Base-by-base conservation (phyloP, 2,797 vertebrate genomes). In the Premnoplex brunnescens region DNA sequence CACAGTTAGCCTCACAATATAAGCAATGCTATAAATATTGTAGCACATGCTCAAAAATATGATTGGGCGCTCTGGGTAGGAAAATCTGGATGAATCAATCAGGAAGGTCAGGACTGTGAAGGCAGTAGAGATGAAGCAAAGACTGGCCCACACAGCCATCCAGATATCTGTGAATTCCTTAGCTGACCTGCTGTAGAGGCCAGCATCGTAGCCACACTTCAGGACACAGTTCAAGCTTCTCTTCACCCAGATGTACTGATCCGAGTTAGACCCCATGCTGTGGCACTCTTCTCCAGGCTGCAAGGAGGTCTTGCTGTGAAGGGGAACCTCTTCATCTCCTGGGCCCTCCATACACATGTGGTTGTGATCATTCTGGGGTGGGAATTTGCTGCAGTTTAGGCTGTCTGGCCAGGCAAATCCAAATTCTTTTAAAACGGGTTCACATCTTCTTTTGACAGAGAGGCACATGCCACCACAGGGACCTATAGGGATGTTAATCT, bases 301-400 rank as follows among this genome's bases (percentile, higher is more conserved):
- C 44, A 98, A 54, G 17, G 98, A 97, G 5, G 97, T 97, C 77
- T 98, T 99, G 93, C 98, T 98, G 32, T 98, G 98, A 73, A 98
- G 98, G 2, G 99, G 98, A 6, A 98, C 97, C 43, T 99, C 99
- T 93, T 99, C 99, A 0, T 99, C 99, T 4, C 98, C 98, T 0
- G 99, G 99, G 28, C 99, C 99, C 95, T 99, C 99, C 99, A 99
- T 99, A 92, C 99, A 99, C 99, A 99, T 99, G 97, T 99, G 99
- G 96, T 99, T 99, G 97, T 99, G 99, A 97, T 99, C 99, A 9
- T 99, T 99, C 96, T 99, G 99, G 4, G 99, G 99, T 3, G 99
- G 99, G 95, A 99, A 99, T 73, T 98, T 99, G 97, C 99, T 99
- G 98, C 99, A 99, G 98, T 99, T 99, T 18, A 99, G 97, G 83